Evolutionary conservation across 2,888 invertebrate genomes (phyloP).

Genomic region (Himalopsyche anomala): DNA sequence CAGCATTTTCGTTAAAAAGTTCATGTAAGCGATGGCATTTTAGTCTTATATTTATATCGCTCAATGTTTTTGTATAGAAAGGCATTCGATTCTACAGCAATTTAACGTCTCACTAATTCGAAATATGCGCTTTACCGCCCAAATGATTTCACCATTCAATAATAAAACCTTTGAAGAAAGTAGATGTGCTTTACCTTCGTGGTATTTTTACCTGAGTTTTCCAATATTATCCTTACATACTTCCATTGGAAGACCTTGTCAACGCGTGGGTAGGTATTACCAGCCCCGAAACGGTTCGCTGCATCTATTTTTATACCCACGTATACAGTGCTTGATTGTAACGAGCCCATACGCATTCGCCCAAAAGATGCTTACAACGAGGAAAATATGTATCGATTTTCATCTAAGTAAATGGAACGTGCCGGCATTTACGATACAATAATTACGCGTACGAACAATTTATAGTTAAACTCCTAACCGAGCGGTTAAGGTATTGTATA

Average conservation of each 20-base stretch:
- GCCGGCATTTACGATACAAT: too few relatives aligned
- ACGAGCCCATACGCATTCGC: constrained; percentile 36
- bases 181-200: background rate
- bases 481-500: too few relatives aligned
- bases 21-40: too few relatives aligned
- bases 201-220: constrained; percentile 32
- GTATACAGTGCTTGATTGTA: constrained; percentile 34
- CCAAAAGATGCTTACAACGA: constrained; percentile 24
- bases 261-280: constrained; percentile 57
- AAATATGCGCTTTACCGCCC: constrained; percentile 18
- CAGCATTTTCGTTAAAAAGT: too few relatives aligned
- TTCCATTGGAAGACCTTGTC: constrained; percentile 46
- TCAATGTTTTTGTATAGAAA: too few relatives aligned
- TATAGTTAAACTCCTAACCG: too few relatives aligned
- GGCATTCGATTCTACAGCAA: background rate
- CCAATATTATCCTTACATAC: background rate
- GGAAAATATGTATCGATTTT: constrained; percentile 43
- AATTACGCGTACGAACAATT: too few relatives aligned
- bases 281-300: constrained; percentile 37
- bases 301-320: constrained; percentile 35
- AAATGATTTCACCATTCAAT: constrained; percentile 32
- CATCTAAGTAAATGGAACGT: constrained; percentile 18
- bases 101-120: constrained; percentile 19
- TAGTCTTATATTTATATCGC: too few relatives aligned
- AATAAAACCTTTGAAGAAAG: constrained; percentile 18